Conservation (phyloP, 2,797 vertebrate species). For the Aphelocoma californica region DNA sequence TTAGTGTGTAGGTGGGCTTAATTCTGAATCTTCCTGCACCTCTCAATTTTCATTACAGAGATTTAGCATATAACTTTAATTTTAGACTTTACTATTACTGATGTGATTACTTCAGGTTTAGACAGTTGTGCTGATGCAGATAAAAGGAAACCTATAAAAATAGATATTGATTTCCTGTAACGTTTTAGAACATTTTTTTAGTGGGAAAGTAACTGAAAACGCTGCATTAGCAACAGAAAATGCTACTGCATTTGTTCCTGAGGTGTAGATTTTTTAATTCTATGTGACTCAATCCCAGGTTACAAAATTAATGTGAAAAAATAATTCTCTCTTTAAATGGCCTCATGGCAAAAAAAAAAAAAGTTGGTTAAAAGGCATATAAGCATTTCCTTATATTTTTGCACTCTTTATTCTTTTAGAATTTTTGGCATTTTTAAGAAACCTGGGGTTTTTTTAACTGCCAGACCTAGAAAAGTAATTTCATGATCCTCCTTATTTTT, state of each 20-base stretch:
- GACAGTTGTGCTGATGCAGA: constrained; percentile 29
- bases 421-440: not conserved
- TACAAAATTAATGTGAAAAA: not conserved
- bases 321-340: not conserved
- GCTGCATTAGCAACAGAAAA: not conserved
- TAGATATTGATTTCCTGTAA: constrained; percentile 57
- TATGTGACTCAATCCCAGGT: not conserved
- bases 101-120: not conserved
- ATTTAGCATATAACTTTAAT: not conserved
- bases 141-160: constrained; percentile 24
- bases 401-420: not conserved
- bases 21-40: not conserved
- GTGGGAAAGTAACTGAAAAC: not conserved
- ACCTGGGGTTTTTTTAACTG: not conserved
- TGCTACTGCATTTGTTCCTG: not conserved
- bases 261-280: not conserved
- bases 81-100: not conserved
- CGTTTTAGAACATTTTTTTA: constrained; percentile 26
- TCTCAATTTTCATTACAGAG: not conserved
- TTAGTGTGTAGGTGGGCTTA: not conserved
- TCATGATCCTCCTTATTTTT: not conserved
- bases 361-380: not conserved
- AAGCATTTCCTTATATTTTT: not conserved
- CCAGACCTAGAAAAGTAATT: not conserved
- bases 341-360: not conserved